Base-by-base conservation (phyloP, 2,113 vertebrate genomes). In the Trachemys scripta region DNA sequence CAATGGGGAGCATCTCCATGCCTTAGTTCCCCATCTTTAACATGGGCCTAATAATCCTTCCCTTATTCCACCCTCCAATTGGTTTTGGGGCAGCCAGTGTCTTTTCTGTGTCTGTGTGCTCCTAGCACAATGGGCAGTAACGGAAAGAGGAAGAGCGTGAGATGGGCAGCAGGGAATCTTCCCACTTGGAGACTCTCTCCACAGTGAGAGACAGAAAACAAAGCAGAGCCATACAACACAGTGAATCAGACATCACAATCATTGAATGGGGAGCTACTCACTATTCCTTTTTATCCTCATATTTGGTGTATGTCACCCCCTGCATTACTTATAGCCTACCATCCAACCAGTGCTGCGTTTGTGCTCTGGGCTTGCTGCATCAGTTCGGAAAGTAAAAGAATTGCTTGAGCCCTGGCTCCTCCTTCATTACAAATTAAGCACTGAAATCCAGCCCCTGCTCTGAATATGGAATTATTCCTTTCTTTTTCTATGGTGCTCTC, bases 1-100 rank as follows among this genome's bases (percentile, higher is more conserved):
- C 92, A 93, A 90, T 95, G 81, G 96, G 92, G 51, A 93, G 75
- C 82, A 93, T 95, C 87, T 88, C 57, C 14, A 1, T 94, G 96
- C 72, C 95, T 97, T 84, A 72, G 81, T 93, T 93, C 93, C 94
- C 95, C 93, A 75, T 87, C 42, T 47, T 78, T 78, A 78, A 78
- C 22, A 16, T 47, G 24, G 93, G 95, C 92, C n/a, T 38, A n/a
- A 38, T 10, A 72, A 38, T 10, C n/a, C 65, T 72, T 72, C 62
- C 31, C 14, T n/a, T n/a, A 16, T 38, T 20, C 65, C 35, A 72
- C n/a, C n/a, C 9, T 38, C n/a, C n/a, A 20, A 2, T 9, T 38
- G 19, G 35, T 72, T 72, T n/a, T 72, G 65, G 65, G n/a, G 35
- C 31, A 69, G 19, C 5, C 5, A 31, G 29, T 62, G 27, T 69